Percentiles rank a stretch among this genome's conserved stretches.
Conservation (phyloP, 1,140 invertebrate species). For the Matsumurasca onukii region DNA sequence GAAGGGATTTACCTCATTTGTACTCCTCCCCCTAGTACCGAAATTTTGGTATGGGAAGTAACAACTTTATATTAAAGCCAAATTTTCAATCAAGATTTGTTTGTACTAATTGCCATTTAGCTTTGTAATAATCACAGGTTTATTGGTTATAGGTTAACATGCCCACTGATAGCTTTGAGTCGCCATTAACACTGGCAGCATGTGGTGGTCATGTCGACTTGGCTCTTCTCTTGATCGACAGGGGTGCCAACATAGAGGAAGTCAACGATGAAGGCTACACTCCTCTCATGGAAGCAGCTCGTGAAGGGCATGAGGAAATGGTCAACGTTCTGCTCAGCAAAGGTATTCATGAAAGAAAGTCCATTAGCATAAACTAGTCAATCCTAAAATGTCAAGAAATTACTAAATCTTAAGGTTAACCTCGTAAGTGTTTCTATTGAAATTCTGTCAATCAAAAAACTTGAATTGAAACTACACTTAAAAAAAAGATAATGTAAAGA, state of each 20-base stretch:
- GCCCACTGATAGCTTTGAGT: constrained; percentile 99
- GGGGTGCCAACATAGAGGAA: constrained; percentile 98
- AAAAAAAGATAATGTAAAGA: too few species aligned
- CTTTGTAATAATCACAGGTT: too few species aligned
- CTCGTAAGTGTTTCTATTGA: too few species aligned
- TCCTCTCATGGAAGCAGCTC: constrained; percentile 97
- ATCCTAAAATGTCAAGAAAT: background rate
- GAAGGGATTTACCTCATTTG: too few species aligned
- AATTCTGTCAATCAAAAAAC: too few species aligned
- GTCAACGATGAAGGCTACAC: constrained; percentile 99
- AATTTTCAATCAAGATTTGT: too few species aligned
- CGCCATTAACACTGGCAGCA: constrained; percentile 94
- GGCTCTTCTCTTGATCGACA: constrained; percentile 90
- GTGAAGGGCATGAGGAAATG: constrained; percentile 99
- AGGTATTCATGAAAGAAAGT: constrained; percentile 55
- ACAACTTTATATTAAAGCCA: too few species aligned
- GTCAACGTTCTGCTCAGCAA: constrained; percentile 90
- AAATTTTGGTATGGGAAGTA: too few species aligned
- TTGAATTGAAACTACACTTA: too few species aligned
- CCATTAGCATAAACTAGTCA: too few species aligned
- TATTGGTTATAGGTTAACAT: constrained; percentile 99
- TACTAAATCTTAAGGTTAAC: background rate
- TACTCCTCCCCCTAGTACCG: too few species aligned
- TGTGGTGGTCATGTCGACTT: constrained; percentile 98
- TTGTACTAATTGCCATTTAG: too few species aligned